phyloP scores from a whole-genome alignment of 2,113 vertebrate species.

The Gorsachius goisagi region DNA sequence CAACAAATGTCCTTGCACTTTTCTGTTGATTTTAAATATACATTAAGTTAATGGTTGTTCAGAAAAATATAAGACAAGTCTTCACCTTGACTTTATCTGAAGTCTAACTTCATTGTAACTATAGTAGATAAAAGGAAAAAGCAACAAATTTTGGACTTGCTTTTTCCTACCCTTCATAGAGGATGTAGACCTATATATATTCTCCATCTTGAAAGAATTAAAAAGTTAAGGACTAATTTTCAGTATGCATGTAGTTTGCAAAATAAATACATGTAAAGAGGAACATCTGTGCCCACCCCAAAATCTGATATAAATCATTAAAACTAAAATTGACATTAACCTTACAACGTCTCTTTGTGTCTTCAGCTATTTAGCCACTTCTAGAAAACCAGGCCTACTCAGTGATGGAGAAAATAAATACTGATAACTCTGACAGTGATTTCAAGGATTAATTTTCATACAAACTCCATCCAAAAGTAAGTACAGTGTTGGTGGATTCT shows the following conservation, averaged over 20 bases:
- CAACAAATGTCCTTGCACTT: neutral
- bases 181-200: neutral
- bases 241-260: neutral
- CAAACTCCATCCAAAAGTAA: neutral
- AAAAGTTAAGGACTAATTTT: neutral
- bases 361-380: neutral
- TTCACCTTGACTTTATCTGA: neutral
- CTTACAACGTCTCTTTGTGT: neutral
- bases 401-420: neutral
- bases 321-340: neutral
- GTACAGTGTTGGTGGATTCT: neutral
- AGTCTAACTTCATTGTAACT: neutral
- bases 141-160: neutral
- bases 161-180: neutral
- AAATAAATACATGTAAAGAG: neutral
- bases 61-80: neutral
- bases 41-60: neutral
- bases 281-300: neutral
- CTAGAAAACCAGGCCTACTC: neutral
- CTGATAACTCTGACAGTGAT: neutral
- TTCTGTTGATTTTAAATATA: neutral
- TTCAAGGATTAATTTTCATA: neutral
- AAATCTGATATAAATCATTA: neutral
- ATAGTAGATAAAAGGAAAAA: neutral
- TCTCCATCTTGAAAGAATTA: neutral